A percentile compares a stretch with the other conserved stretches of the same genome.
phyloP scores from a whole-genome alignment of 1,140 invertebrate genomes.

The Nomia melanderi region DNA sequence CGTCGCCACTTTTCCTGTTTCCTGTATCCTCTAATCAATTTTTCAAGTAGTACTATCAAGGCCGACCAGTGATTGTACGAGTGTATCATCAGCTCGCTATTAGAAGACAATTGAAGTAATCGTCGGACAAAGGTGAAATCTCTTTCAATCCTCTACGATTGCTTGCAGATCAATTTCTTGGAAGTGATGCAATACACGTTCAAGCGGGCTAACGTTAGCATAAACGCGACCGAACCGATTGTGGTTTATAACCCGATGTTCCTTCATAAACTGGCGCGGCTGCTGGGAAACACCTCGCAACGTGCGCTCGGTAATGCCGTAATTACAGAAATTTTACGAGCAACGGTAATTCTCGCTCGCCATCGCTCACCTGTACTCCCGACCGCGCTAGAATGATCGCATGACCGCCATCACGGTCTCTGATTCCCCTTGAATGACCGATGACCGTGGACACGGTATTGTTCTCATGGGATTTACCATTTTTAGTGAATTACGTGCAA shows the following conservation, averaged over 20 bases:
- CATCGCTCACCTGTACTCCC: neutral
- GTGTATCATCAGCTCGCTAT: neutral
- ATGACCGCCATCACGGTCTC: neutral
- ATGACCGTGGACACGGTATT: neutral
- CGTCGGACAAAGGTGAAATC: neutral
- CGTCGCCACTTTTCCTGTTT: neutral
- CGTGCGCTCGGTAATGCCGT: slow-evolving; percentile 30
- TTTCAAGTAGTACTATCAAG: neutral
- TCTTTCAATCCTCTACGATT: neutral
- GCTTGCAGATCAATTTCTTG: slow-evolving; percentile 41
- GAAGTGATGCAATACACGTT: slow-evolving; percentile 4
- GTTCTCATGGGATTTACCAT: neutral
- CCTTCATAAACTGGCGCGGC: slow-evolving; percentile 8
- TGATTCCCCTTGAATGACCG: neutral
- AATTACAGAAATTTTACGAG: neutral
- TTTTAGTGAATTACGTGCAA: slow-evolving; percentile 59
- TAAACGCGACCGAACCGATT: slow-evolving; percentile 18
- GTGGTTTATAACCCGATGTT: slow-evolving; percentile 9
- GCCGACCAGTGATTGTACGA: too few relatives aligned
- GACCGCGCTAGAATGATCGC: neutral
- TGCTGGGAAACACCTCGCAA: slow-evolving; percentile 13
- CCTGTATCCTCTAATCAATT: neutral
- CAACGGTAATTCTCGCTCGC: neutral
- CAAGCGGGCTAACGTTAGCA: neutral
- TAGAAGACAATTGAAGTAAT: neutral